Percentiles rank a stretch among this genome's conserved stretches.
These are phyloP conservation scores for Macaria liturata DNA, from an alignment of 2,888 invertebrate species.

Conservation along the genomic window DNA sequence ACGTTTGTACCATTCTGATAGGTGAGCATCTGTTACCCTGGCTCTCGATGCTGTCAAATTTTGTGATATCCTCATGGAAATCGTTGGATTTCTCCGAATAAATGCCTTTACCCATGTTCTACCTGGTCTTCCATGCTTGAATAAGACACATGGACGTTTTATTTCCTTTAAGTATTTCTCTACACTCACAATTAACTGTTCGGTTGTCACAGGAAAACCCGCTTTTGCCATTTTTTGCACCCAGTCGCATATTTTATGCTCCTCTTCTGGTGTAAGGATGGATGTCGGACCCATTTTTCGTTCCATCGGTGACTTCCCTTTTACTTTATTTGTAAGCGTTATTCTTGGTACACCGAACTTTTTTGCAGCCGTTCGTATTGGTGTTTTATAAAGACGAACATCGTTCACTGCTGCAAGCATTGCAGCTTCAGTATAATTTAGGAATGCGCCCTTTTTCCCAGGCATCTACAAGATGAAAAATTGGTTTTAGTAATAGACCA, in stretches of 20 bases:
- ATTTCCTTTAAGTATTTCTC: slow-evolving; percentile 27
- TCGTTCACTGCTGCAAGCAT: slow-evolving; percentile 36
- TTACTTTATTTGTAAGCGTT: slow-evolving; percentile 38
- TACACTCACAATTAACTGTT: slow-evolving; percentile 32
- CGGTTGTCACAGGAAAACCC: slow-evolving; percentile 30
- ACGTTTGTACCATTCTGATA: slow-evolving; percentile 35
- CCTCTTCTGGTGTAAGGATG: slow-evolving; percentile 34
- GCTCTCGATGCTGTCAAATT: slow-evolving; percentile 36
- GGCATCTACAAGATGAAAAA: too few relatives aligned
- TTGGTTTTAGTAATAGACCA: too few relatives aligned
- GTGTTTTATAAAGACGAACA: slow-evolving; percentile 37
- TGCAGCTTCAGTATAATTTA: too few relatives aligned
- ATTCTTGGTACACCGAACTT: slow-evolving; percentile 38
- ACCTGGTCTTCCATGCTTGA: slow-evolving; percentile 29
- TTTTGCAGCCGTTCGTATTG: slow-evolving; percentile 37
- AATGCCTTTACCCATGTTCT: slow-evolving; percentile 33
- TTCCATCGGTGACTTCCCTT: slow-evolving; percentile 37
- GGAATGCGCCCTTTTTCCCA: too few relatives aligned
- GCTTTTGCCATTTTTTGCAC: slow-evolving; percentile 26
- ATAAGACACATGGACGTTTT: slow-evolving; percentile 27
- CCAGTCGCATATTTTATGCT: slow-evolving; percentile 32
- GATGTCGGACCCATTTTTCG: slow-evolving; percentile 36
- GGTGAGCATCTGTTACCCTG: slow-evolving; percentile 31
- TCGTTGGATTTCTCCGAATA: slow-evolving; percentile 32
- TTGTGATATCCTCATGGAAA: slow-evolving; percentile 36